A percentile compares a stretch with the other conserved stretches of the same genome.
Evolutionary conservation across 1,140 invertebrate species (phyloP).

Genomic region (Drosophila nigrodunni): DNA sequence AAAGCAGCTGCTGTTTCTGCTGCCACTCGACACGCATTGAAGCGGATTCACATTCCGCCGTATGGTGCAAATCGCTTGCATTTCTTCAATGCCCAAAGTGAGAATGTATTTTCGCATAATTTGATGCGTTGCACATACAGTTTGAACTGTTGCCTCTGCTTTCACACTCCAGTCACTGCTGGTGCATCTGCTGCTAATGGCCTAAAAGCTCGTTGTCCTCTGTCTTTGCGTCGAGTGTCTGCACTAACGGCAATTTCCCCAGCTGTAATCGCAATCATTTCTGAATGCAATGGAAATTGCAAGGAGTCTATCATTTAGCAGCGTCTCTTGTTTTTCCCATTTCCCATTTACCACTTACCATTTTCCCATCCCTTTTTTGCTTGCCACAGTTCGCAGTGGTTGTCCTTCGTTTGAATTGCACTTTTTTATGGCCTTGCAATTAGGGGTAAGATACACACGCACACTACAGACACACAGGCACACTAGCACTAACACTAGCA

Average conservation of each 20-base stretch:
- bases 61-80: constrained; percentile 62
- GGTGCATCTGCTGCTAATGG: constrained; percentile 51
- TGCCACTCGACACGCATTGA: constrained; percentile 31
- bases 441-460: constrained; percentile 69
- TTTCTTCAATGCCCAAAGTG: constrained; percentile 56
- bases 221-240: constrained; percentile 29
- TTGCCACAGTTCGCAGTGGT: constrained; percentile 48
- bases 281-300: constrained; percentile 68
- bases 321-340: constrained; percentile 3
- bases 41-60: constrained; percentile 23
- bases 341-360: neutral
- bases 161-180: neutral
- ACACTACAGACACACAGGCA: constrained; percentile 32
- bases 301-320: constrained; percentile 41
- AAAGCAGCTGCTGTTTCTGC: constrained; percentile 50
- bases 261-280: constrained; percentile 68
- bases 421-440: constrained; percentile 83
- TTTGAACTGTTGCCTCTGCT: constrained; percentile 14
- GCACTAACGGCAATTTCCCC: constrained; percentile 58
- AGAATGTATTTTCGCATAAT: constrained; percentile 78
- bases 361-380: constrained; percentile 33
- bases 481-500: constrained; percentile 6
- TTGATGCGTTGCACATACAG: constrained; percentile 48
- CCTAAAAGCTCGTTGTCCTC: neutral
- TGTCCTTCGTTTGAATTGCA: constrained; percentile 83